Evolutionary conservation across 2,888 invertebrate genomes (phyloP).

Genomic region (Trichacis sp.): DNA sequence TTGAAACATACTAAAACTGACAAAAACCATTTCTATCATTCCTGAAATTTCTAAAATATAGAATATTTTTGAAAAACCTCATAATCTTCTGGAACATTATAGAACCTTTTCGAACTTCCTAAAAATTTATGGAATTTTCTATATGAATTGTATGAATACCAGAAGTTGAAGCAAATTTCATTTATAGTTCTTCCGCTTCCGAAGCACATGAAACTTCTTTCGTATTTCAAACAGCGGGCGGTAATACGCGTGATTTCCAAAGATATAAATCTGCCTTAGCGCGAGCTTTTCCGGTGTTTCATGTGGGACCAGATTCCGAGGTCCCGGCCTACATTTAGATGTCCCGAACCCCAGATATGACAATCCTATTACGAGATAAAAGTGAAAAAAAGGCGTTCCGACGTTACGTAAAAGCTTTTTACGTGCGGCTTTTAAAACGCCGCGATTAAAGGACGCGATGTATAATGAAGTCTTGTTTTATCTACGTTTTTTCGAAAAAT

Average conservation of each 20-base stretch:
- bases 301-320: constrained; percentile 11
- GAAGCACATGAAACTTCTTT: constrained; percentile 22
- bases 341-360: neutral
- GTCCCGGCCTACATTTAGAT: neutral
- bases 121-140: too few relatives aligned
- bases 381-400: neutral
- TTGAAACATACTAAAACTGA: too few relatives aligned
- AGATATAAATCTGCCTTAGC: constrained; percentile 31
- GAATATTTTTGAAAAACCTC: too few relatives aligned
- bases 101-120: too few relatives aligned
- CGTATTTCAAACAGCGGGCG: constrained; percentile 26
- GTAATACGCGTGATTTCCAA: constrained; percentile 20
- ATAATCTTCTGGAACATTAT: too few relatives aligned
- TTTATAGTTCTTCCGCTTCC: too few relatives aligned
- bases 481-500: neutral
- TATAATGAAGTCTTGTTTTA: neutral
- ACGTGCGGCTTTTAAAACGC: neutral
- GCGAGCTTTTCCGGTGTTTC: constrained; percentile 19
- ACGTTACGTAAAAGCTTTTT: neutral
- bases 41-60: too few relatives aligned
- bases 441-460: neutral
- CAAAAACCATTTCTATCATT: too few relatives aligned
- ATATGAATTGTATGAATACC: too few relatives aligned
- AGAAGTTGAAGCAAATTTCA: too few relatives aligned
- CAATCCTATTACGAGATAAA: neutral